Evolutionary conservation across 2,888 invertebrate species (phyloP).

Genomic region (Embidobia sp.): DNA sequence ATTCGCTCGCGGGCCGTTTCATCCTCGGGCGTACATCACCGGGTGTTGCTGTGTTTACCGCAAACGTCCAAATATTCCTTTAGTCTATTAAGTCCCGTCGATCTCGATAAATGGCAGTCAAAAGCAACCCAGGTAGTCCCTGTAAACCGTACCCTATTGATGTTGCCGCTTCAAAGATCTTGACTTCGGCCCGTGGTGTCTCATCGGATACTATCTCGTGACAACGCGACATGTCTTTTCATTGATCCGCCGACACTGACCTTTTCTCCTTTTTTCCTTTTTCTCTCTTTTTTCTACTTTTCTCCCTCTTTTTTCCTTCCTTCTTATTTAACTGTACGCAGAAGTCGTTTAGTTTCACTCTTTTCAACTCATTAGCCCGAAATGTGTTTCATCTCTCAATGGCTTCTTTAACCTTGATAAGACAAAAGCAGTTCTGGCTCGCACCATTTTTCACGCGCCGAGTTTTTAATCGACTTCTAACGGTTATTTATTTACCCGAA

Average conservation of each 20-base stretch:
- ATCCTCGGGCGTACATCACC: slow-evolving; percentile 79
- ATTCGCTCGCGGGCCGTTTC: slow-evolving; percentile 71
- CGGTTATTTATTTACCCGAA: slow-evolving; percentile 12
- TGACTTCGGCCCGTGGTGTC: slow-evolving; percentile 62
- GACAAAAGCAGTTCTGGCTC: slow-evolving; percentile 20
- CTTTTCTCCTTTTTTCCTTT: slow-evolving; percentile 45
- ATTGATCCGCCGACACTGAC: slow-evolving; percentile 77
- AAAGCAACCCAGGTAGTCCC: slow-evolving; percentile 70
- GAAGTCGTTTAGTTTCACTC: slow-evolving; percentile 26
- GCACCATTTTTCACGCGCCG: slow-evolving; percentile 49
- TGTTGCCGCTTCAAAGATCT: slow-evolving; percentile 73
- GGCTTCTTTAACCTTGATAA: slow-evolving; percentile 60
- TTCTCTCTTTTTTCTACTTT: slow-evolving; percentile 25
- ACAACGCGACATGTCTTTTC: slow-evolving; percentile 77
- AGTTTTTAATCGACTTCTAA: slow-evolving; percentile 6
- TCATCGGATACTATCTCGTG: slow-evolving; percentile 76
- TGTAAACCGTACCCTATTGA: slow-evolving; percentile 67
- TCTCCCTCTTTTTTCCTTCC: slow-evolving; percentile 11
- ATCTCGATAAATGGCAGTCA: slow-evolving; percentile 64
- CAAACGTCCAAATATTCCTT: slow-evolving; percentile 80
- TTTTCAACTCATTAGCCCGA: slow-evolving; percentile 64
- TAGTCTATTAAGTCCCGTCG: slow-evolving; percentile 77
- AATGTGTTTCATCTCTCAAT: slow-evolving; percentile 69
- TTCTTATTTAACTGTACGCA: slow-evolving; percentile 17
- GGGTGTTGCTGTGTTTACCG: slow-evolving; percentile 81